Evolutionary conservation across 37 sponge, comb jelly and placozoan genomes (phyloP), one percentile per base, ranked within the genome.

Genomic region (Cliona cf. orientalis): DNA sequence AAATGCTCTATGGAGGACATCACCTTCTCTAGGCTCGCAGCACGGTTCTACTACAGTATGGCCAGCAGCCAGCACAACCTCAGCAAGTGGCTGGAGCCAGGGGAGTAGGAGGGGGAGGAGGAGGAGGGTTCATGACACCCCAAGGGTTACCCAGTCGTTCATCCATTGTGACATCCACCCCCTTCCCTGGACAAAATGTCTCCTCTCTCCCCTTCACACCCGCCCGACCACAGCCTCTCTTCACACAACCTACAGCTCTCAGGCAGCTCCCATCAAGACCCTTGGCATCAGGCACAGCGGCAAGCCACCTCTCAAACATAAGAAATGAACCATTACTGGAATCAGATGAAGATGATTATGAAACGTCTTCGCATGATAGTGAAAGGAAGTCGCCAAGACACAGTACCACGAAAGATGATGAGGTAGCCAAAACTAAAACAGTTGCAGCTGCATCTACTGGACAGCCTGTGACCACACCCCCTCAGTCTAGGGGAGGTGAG

Each of bases 261-360:
- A 12, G 75, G 33, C 55, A 62, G 35, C 73, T 73, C 28, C 66
- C 75, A 23, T 56, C 74, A 0, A 65, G 65, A 25, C 74, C 84
- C 1, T 66, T 83, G 2, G 75, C 55, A 0, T 65, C 84, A 9
- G 67, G 42, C 17, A 73, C 71, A 29, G 41, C 72, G 0, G 64
- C 36, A 58, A 29, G 29, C 25, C 53, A 65, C n/a, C 53, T 59
- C 32, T 19, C 29, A 34, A 66, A 56, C 38, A 57, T 41, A 3
- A 58, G 62, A 19, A 42, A 71, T 45, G 70, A 76, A 3, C 78
- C 62, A n/a, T 26, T 76, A 9, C 28, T 76, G 25, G 78, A 59
- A 6, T 46, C 61, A 1, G 69, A 75, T 26, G 76, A 76, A 36
- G 64, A 61, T 12, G 64, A 61, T 22, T 74, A 74, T 32, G 39